Evolutionary conservation across 2,797 vertebrate species (phyloP).

Genomic region (Naso thynnoides): DNA sequence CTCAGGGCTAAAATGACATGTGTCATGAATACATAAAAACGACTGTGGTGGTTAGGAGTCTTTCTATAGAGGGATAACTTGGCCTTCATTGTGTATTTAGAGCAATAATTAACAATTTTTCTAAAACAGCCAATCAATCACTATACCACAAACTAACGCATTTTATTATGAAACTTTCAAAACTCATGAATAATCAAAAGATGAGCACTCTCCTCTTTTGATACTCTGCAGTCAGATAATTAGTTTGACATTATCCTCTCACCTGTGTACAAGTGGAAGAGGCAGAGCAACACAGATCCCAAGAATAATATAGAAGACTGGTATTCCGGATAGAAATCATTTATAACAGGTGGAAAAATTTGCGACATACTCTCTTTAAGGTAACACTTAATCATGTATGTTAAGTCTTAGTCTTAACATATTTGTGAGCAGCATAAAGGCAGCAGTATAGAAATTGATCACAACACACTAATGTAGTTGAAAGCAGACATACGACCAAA

Average conservation of each 20-base stretch:
- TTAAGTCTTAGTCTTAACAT: not conserved
- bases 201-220: constrained; percentile 61
- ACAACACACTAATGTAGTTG: not conserved
- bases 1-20: constrained; percentile 69
- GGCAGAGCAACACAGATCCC: constrained; percentile 38
- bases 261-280: constrained; percentile 70
- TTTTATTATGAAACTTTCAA: constrained; percentile 55
- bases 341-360: constrained; percentile 1
- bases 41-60: constrained; percentile 16
- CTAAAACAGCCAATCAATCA: constrained; percentile 17
- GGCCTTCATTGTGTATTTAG: constrained; percentile 39
- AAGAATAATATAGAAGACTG: constrained; percentile 19
- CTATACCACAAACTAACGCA: constrained; percentile 46
- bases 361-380: not conserved
- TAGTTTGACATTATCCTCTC: constrained; percentile 80
- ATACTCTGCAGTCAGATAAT: constrained; percentile 70
- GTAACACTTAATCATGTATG: too few relatives aligned
- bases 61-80: constrained; percentile 23
- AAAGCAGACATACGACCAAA: not conserved
- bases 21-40: constrained; percentile 70
- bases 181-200: constrained; percentile 73
- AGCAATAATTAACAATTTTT: constrained; percentile 39
- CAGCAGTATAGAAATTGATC: not conserved
- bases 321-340: not conserved
- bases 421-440: not conserved